phyloP scores from a whole-genome alignment of 2,113 vertebrate genomes.

The Hyperopisus bebe region DNA sequence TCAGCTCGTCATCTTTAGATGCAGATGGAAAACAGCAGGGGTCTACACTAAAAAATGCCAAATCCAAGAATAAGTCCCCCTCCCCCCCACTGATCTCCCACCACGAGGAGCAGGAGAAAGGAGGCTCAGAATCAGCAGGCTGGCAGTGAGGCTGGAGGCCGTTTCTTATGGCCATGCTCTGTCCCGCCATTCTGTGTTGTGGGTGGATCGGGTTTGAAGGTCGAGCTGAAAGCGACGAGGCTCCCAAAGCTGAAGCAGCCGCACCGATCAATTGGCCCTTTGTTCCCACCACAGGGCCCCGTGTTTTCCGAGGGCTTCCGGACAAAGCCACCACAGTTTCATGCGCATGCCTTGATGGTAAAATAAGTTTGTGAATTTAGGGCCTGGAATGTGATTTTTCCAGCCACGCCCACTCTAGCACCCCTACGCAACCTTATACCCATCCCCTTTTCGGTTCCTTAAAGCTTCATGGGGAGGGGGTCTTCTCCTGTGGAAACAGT shows the following conservation, averaged over 20 bases:
- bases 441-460: conserved; percentile 27
- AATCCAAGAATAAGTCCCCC: conserved; percentile 25
- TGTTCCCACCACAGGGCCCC: conserved; percentile 52
- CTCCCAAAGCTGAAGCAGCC: conserved; percentile 46
- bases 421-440: neutral
- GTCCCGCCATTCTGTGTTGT: conserved; percentile 22
- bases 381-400: conserved; percentile 49
- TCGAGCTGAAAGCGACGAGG: conserved; percentile 43
- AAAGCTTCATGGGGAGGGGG: conserved; percentile 35
- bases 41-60: conserved; percentile 18
- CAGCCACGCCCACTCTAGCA: conserved; percentile 19
- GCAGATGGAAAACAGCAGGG: conserved; percentile 25
- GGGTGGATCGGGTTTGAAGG: conserved; percentile 47
- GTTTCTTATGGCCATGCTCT: conserved; percentile 6
- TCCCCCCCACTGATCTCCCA: neutral
- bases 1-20: conserved; percentile 36
- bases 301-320: conserved; percentile 43
- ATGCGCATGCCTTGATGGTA: conserved; percentile 45
- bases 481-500: conserved; percentile 38
- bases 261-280: conserved; percentile 60
- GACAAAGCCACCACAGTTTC: conserved; percentile 65
- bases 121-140: neutral
- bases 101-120: neutral
- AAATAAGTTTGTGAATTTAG: conserved; percentile 55
- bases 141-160: conserved; percentile 18